Percentiles rank a stretch among this genome's conserved stretches.
These are phyloP conservation scores for Ashinkailepas kermadecensis DNA, from an alignment of 2,888 invertebrate genomes.

Conservation along the genomic window DNA sequence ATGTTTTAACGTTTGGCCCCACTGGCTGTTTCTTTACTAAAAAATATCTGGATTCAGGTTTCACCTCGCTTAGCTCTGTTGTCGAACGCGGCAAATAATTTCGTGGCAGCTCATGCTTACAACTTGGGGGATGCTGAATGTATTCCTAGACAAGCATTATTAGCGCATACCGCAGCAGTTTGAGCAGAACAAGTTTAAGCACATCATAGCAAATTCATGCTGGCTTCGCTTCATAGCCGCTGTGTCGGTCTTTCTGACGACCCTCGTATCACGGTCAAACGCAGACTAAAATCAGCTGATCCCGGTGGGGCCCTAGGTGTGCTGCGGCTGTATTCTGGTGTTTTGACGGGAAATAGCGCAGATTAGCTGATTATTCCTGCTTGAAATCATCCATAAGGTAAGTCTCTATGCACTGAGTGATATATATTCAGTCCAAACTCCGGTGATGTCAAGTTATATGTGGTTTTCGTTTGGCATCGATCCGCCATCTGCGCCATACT, in stretches of 20 bases:
- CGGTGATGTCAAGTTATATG: not conserved
- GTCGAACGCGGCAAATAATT: no score
- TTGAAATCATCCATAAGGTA: not conserved
- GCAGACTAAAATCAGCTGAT: slow-evolving; percentile 9
- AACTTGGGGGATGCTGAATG: no score
- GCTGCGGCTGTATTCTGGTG: not conserved
- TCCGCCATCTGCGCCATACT: slow-evolving; percentile 12
- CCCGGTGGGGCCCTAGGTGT: not conserved
- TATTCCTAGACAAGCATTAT: no score
- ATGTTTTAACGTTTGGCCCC: no score
- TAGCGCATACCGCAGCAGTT: no score
- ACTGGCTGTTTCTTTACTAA: no score
- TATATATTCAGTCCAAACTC: not conserved
- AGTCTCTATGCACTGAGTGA: not conserved
- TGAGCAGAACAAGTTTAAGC: no score
- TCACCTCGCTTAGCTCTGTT: no score
- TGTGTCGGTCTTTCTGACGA: not conserved
- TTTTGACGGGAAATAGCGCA: not conserved
- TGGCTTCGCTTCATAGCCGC: no score
- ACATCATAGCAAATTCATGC: no score
- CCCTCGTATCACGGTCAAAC: slow-evolving; percentile 3
- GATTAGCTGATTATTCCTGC: not conserved
- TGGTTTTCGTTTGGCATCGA: not conserved
- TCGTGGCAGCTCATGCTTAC: no score
- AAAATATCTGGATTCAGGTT: no score